Evolutionary conservation across 2,888 invertebrate species (phyloP), one percentile per base, ranked within the genome.

Genomic region (Lasioglossum malachurum): DNA sequence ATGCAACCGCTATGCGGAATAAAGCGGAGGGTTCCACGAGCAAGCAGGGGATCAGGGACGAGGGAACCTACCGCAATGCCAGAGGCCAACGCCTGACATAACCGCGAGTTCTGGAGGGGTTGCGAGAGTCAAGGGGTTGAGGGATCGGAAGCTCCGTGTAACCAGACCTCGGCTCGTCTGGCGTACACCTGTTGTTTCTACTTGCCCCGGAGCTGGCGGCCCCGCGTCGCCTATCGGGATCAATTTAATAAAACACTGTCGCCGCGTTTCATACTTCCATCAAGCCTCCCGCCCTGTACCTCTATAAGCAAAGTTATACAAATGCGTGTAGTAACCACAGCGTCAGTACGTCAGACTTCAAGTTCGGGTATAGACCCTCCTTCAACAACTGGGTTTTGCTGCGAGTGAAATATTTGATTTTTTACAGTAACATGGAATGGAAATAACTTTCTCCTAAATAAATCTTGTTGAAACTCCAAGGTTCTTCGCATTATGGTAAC

Each of bases 181-280:
- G 87, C 91, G 89, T 92, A 88, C 92, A 93, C 92, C 92, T 93
- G 93, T 93, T 93, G 93, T 93, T 92, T 93, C 92, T 90, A 92
- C 90, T 91, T 90, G 91, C 90, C 90, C 91, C 72, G 88, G 86
- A 87, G 88, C 89, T 71, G 75, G 69, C 83, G 19, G 64, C 46
- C 74, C 57, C 83, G 79, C 57, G 41, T 69, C 84, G 73, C 46
- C 53, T 46, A n/a, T 57, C 31, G 23, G 64, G 12, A 67, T 53
- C 75, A 60, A 79, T 85, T 84, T 35, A 57, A 69, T 69, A 23
- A 69, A 38, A 69, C 38, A 69, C 35, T 31, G 67, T 67, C 53
- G 3, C 23, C 23, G 3, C 53, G 10, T 53, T 53, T 23, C 7
- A 53, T 23, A n/a, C 53, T 3, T 23, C 7, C 10, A 8, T 8